Percentiles rank a stretch among this genome's conserved stretches.
phyloP scores from a whole-genome alignment of 2,797 vertebrate genomes.

The Enteromius paludinosus region DNA sequence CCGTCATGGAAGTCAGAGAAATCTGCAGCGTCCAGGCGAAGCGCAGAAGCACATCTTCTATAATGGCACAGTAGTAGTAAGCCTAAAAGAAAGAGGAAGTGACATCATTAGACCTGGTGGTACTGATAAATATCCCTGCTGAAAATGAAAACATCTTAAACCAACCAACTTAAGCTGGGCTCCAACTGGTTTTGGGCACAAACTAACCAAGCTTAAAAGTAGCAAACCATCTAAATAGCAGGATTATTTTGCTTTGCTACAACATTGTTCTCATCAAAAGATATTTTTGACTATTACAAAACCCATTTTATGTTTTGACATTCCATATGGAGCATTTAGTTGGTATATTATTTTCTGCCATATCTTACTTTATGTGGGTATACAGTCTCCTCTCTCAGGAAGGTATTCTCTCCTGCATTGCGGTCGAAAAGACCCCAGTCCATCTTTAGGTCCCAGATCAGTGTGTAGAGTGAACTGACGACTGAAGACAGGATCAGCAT shows the following conservation, averaged over 20 bases:
- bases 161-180: not conserved
- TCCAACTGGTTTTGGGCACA: not conserved
- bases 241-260: not conserved
- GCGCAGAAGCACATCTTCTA: constrained; percentile 94
- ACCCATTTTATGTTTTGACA: not conserved
- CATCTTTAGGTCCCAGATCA: constrained; percentile 99
- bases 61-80: constrained; percentile 97
- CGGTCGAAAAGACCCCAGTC: constrained; percentile 98
- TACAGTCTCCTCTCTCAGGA: constrained; percentile 97
- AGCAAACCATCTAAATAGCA: not conserved
- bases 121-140: not conserved
- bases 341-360: not conserved
- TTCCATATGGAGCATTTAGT: not conserved
- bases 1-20: constrained; percentile 83
- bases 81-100: constrained; percentile 77
- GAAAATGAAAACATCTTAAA: not conserved
- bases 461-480: constrained; percentile 94
- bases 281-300: not conserved
- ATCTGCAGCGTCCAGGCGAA: constrained; percentile 97
- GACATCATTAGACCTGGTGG: constrained; percentile 1
- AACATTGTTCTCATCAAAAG: not conserved
- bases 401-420: constrained; percentile 96
- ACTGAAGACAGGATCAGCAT: constrained; percentile 91
- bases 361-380: constrained; percentile 93
- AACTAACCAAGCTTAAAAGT: not conserved